These are phyloP conservation scores for Polypedilum vanderplanki DNA, from an alignment of 1,140 invertebrate species.

Conservation along the genomic window DNA sequence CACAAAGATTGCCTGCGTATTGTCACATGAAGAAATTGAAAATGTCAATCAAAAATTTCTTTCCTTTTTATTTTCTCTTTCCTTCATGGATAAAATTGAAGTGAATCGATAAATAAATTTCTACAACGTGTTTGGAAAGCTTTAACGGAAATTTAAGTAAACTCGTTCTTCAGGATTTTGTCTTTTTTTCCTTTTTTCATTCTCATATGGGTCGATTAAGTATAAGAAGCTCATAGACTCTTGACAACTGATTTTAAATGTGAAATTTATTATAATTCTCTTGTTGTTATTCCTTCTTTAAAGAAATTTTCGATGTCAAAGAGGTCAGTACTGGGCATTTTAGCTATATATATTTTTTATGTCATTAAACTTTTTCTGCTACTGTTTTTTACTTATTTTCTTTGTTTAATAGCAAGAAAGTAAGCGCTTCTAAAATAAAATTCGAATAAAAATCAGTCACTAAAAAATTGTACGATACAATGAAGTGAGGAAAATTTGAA, in stretches of 20 bases:
- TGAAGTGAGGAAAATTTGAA: background rate
- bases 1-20: background rate
- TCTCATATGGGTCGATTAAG: background rate
- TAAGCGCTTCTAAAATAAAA: too few relatives aligned
- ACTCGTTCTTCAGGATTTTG: background rate
- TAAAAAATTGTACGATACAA: too few relatives aligned
- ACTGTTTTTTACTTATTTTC: background rate
- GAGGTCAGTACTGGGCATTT: background rate
- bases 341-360: background rate
- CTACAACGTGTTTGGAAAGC: background rate
- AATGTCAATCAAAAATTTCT: constrained; percentile 21
- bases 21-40: constrained; percentile 17
- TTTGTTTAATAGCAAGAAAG: too few relatives aligned
- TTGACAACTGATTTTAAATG: constrained; percentile 1
- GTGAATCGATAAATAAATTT: background rate
- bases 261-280: constrained; percentile 9
- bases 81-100: background rate
- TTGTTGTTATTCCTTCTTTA: background rate
- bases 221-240: background rate
- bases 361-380: background rate
- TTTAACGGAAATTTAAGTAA: background rate
- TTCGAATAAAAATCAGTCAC: too few relatives aligned
- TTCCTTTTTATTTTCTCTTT: background rate
- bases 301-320: background rate
- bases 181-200: background rate